Conservation (phyloP, 2,888 invertebrate genomes). For the Gnatocerus cornutus region DNA sequence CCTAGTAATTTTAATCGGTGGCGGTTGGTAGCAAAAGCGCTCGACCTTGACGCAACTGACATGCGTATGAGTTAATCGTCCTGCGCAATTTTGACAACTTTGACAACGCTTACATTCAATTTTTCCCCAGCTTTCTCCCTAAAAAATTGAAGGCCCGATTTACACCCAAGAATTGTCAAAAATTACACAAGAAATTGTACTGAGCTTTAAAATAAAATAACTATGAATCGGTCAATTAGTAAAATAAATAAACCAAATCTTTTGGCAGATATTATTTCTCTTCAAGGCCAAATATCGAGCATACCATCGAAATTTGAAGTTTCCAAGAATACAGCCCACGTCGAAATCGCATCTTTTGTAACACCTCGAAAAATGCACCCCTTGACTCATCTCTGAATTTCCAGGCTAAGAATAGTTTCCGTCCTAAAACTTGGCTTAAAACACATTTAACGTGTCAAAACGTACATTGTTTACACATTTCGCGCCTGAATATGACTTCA, state of each 20-base stretch:
- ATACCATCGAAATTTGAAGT: no score
- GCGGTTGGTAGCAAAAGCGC: no score
- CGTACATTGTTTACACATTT: conserved; percentile 36
- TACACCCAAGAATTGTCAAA: no score
- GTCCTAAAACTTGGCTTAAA: conserved; percentile 31
- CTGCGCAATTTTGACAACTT: no score
- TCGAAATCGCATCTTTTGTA: conserved; percentile 1
- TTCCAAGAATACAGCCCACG: neutral
- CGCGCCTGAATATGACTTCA: conserved; percentile 27
- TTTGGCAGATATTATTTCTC: neutral
- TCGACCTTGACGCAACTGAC: no score
- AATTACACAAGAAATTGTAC: no score
- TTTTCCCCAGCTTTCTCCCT: no score
- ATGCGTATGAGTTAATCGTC: no score
- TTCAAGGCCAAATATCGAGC: neutral
- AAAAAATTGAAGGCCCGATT: no score
- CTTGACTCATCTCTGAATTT: conserved; percentile 38
- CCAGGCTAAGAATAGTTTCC: conserved; percentile 31
- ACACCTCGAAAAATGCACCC: conserved; percentile 31
- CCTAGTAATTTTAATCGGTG: no score
- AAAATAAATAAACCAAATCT: neutral
- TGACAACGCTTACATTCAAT: no score
- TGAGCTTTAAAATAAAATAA: neutral
- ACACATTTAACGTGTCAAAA: conserved; percentile 15
- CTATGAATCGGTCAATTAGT: conserved; percentile 3